Evolutionary conservation across 35 echinoderm and acorn worm genomes (phyloP).

Genomic region (Ophiothrix spiculata): DNA sequence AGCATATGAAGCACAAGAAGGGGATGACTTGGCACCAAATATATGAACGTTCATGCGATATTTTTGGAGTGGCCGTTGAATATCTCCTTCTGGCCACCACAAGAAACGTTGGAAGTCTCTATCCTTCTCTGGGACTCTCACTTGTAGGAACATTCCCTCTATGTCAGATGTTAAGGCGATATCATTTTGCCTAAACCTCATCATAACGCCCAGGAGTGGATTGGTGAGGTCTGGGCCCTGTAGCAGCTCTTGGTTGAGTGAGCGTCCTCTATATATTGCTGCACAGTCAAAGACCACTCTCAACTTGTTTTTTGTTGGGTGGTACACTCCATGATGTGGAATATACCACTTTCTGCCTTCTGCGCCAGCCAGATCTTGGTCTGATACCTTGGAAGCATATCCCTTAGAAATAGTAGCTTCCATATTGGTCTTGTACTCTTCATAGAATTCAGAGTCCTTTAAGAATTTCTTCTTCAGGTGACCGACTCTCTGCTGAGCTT

Average conservation of each 20-base stretch:
- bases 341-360: not conserved
- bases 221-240: slow-evolving; percentile 70
- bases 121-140: slow-evolving; percentile 42
- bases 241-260: slow-evolving; percentile 54
- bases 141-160: slow-evolving; percentile 64
- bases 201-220: slow-evolving; percentile 44
- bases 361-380: not conserved
- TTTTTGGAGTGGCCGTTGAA: not conserved
- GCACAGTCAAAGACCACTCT: not conserved
- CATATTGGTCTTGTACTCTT: not conserved
- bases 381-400: not conserved
- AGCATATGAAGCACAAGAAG: slow-evolving; percentile 64
- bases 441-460: not conserved
- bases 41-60: slow-evolving; percentile 46
- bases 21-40: slow-evolving; percentile 47
- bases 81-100: slow-evolving; percentile 59
- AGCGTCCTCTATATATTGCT: slow-evolving; percentile 35
- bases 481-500: not conserved
- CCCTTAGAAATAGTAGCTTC: not conserved
- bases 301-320: not conserved
- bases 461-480: not conserved
- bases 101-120: slow-evolving; percentile 54
- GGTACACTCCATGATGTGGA: not conserved
- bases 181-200: slow-evolving; percentile 48
- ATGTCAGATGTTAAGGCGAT: slow-evolving; percentile 58